Evolutionary conservation across 2,888 invertebrate species (phyloP).

Genomic region (Dimorphilus gyrociliatus): DNA sequence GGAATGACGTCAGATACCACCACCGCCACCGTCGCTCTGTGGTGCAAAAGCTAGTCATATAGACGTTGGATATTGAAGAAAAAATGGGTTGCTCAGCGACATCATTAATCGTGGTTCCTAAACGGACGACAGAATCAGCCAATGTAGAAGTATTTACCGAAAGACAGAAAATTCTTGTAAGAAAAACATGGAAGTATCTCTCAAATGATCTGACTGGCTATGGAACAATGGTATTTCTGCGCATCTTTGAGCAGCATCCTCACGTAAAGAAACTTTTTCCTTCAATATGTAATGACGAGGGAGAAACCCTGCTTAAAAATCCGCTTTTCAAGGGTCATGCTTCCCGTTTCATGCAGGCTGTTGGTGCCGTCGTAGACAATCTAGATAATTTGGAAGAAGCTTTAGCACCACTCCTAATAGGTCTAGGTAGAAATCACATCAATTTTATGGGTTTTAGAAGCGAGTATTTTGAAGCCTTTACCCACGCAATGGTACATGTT

Average conservation of each 20-base stretch:
- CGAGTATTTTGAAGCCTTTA: constrained; percentile 18
- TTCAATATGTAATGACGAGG: constrained; percentile 14
- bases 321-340: constrained; percentile 18
- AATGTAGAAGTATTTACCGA: constrained; percentile 5
- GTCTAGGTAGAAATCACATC: constrained; percentile 18
- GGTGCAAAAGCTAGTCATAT: no score
- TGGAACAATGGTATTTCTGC: constrained; percentile 18
- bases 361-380: constrained; percentile 21
- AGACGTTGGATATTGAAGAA: no score
- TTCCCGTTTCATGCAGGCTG: constrained; percentile 26
- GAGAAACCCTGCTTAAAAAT: constrained; percentile 14
- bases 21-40: no score
- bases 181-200: constrained; percentile 15
- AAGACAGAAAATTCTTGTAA: constrained; percentile 10
- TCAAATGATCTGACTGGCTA: constrained; percentile 13
- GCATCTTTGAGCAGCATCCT: constrained; percentile 17
- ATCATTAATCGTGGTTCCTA: no score
- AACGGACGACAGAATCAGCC: no score
- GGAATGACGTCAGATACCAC: no score
- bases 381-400: constrained; percentile 15
- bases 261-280: constrained; percentile 20
- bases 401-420: constrained; percentile 15
- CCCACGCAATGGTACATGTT: constrained; percentile 15
- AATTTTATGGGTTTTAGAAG: constrained; percentile 17
- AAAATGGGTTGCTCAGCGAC: no score